These are phyloP conservation scores for Norana najaformis DNA, from an alignment of 2,888 invertebrate species.

Conservation along the genomic window DNA sequence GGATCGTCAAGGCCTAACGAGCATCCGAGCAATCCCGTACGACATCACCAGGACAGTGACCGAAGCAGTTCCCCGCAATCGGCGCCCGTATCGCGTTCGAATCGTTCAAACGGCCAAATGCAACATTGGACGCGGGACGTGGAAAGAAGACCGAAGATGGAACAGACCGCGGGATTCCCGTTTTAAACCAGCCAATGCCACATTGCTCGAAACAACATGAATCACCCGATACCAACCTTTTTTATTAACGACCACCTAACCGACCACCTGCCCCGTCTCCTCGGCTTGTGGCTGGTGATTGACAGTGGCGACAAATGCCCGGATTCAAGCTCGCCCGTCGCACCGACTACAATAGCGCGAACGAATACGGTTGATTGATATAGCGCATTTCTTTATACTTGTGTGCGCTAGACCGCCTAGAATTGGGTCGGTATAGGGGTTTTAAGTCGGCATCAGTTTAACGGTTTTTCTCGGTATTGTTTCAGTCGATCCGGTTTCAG, in stretches of 20 bases:
- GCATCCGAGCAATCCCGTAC: not conserved
- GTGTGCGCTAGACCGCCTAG: not conserved
- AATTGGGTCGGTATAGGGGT: too few species aligned
- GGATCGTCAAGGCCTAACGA: not conserved
- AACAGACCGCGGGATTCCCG: not conserved
- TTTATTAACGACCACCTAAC: conserved; percentile 10
- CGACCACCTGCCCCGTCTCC: conserved; percentile 15
- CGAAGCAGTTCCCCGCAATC: not conserved
- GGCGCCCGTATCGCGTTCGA: not conserved
- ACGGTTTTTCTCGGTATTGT: too few species aligned
- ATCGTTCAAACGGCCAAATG: not conserved
- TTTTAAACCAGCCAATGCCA: not conserved
- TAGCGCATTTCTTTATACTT: not conserved
- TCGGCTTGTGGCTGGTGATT: not conserved
- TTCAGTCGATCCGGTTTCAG: too few species aligned
- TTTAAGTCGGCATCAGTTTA: too few species aligned
- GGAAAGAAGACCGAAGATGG: not conserved
- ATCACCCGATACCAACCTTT: conserved; percentile 1
- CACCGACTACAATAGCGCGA: not conserved
- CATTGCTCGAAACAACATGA: conserved; percentile 13
- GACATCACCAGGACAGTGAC: not conserved
- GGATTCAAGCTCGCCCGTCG: conserved; percentile 15
- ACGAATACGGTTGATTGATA: not conserved
- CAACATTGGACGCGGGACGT: not conserved
- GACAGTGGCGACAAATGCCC: conserved; percentile 23